Conservation (phyloP, 2,888 invertebrate genomes). For the Sinopyrophorus schimmeli region DNA sequence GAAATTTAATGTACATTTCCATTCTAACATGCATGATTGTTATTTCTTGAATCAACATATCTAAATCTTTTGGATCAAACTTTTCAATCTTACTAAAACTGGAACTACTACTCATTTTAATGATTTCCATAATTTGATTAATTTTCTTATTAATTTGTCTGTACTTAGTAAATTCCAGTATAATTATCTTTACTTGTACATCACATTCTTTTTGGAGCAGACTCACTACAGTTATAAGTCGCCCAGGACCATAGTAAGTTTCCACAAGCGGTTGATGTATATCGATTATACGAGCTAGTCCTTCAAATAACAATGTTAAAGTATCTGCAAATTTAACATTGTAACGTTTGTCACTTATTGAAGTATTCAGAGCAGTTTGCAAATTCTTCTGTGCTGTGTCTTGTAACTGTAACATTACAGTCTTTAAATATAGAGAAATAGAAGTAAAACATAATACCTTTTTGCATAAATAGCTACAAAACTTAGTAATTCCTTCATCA, state of each 20-base stretch:
- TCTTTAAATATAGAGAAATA: neutral
- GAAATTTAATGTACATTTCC: conserved; percentile 89
- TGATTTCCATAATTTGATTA: conserved; percentile 64
- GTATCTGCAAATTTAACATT: conserved; percentile 84
- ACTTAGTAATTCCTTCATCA: conserved; percentile 84
- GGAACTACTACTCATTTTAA: conserved; percentile 52
- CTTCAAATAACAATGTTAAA: conserved; percentile 79
- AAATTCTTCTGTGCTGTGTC: conserved; percentile 74
- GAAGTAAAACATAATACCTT: conserved; percentile 61
- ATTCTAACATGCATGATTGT: conserved; percentile 88
- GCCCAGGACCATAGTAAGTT: conserved; percentile 83
- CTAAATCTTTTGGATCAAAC: conserved; percentile 81
- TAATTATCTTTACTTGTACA: conserved; percentile 62
- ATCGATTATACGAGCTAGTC: conserved; percentile 77
- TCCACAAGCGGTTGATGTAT: conserved; percentile 88
- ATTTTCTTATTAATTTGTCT: conserved; percentile 68
- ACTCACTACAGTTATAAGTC: conserved; percentile 69
- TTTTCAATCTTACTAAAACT: conserved; percentile 59
- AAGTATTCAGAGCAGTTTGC: conserved; percentile 66
- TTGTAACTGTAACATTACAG: conserved; percentile 56
- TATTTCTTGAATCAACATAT: conserved; percentile 86
- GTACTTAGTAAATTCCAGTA: conserved; percentile 73
- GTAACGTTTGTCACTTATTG: conserved; percentile 70
- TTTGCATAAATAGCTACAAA: conserved; percentile 82
- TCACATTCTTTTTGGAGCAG: conserved; percentile 83